A percentile compares a stretch with the other conserved stretches of the same genome.
Conservation (phyloP, 2,797 vertebrate species). For the Cynopterus sphinx region DNA sequence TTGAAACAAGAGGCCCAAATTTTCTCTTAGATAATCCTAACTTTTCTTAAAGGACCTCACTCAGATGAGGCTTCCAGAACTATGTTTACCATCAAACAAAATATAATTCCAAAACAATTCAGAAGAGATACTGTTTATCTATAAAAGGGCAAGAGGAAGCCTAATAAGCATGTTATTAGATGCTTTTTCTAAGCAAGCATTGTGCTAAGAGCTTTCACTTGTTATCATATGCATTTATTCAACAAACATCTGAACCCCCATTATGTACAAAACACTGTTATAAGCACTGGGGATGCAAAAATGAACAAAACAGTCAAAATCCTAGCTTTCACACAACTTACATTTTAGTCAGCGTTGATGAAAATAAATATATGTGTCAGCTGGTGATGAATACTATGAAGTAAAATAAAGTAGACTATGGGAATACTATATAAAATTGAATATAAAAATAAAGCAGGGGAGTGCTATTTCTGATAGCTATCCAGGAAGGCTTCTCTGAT, state of each 20-base stretch:
- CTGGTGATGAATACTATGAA: constrained; percentile 8
- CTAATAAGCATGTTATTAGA: not conserved
- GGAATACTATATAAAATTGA: constrained; percentile 21
- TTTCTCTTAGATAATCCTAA: constrained; percentile 30
- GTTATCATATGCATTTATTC: not conserved
- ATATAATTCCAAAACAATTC: constrained; percentile 25
- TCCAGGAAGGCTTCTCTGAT: constrained; percentile 37
- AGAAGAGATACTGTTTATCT: not conserved
- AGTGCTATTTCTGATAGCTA: not conserved
- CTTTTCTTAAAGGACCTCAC: not conserved
- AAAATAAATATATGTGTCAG: not conserved
- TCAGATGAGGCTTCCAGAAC: constrained; percentile 18
- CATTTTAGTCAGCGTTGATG: not conserved
- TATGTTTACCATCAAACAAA: constrained; percentile 19
- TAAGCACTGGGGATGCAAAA: not conserved
- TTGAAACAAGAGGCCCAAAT: constrained; percentile 16
- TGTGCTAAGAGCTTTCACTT: not conserved
- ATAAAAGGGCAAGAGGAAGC: not conserved
- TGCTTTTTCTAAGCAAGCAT: not conserved
- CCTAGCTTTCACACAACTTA: not conserved
- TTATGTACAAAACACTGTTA: not conserved
- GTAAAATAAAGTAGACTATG: constrained; percentile 24
- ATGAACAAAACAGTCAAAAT: not conserved
- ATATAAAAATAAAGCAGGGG: not conserved
- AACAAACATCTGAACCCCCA: not conserved